phyloP scores from a whole-genome alignment of 2,888 invertebrate species.

The Trissoscelio sp. region DNA sequence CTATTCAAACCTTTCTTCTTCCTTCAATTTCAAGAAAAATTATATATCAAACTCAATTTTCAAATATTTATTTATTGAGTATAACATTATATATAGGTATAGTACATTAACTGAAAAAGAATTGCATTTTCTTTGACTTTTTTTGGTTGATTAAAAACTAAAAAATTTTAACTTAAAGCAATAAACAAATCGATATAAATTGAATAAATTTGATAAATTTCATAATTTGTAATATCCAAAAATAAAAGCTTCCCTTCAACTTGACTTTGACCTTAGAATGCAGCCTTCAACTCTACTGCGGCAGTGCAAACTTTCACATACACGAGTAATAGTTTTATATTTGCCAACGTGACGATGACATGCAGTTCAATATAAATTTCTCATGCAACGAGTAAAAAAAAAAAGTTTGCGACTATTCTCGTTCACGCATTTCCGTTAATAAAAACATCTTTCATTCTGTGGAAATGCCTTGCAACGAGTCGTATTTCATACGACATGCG shows the following conservation, averaged over 20 bases:
- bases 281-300: conserved; percentile 48
- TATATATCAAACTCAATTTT: too few species aligned
- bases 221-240: not conserved
- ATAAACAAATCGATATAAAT: too few species aligned
- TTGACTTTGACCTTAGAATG: conserved; percentile 56
- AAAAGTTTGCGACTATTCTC: not conserved
- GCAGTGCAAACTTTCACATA: conserved; percentile 27
- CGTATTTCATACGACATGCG: conserved; percentile 18
- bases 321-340: conserved; percentile 25
- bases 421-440: conserved; percentile 25
- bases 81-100: too few species aligned
- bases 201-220: too few species aligned
- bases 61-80: too few species aligned
- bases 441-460: conserved; percentile 15
- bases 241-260: conserved; percentile 22
- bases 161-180: too few species aligned
- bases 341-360: conserved; percentile 15
- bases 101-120: too few species aligned
- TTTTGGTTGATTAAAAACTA: too few species aligned
- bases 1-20: too few species aligned
- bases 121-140: too few species aligned
- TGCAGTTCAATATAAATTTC: conserved; percentile 24
- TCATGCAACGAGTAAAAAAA: conserved; percentile 1
- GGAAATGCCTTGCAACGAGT: conserved; percentile 9
- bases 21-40: too few species aligned